Base-by-base conservation (phyloP, 2,888 invertebrate genomes). In the Pristionchus maxplancki region DNA sequence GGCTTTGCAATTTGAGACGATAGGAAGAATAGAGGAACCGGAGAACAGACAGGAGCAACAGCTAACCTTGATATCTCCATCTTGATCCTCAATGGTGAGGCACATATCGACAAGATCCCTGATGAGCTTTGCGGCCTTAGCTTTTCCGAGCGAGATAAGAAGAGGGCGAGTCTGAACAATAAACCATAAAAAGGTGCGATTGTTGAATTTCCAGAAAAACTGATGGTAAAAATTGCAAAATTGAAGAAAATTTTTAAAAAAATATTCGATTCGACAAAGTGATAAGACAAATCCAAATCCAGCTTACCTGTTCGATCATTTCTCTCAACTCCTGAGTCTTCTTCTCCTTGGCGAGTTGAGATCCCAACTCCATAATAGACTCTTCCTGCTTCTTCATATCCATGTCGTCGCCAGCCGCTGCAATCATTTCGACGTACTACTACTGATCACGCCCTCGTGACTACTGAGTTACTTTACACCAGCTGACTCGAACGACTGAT, bases 81-180 rank as follows among this genome's bases (percentile, higher is more conserved):
- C 98, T 85, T 97, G 97, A 90, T 98, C 98, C 50, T 99, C 98
- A 95, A 99, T 96, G 95, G 98, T 98, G 93, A 99, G 96, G 95
- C 99, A 99, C 96, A 98, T 97, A 95, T 99, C 99, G 20, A 99
- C 98, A 93, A 99, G 96, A 37, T 97, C 97, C 91, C 99, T 96
- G 15, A 99, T 99, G 93, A 99, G 96, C 95, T 99, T 99, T 0
- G 99, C 99, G 87, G 99, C 99, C 96, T 99, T 99, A 58, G 99
- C 99, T 96, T 99, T 99, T 95, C 98, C 98, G 94, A 99, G 97
- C 93, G 97, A 96, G 94, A 97, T 97, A 89, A 99, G 96, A 95
- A 99, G 99, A 28, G 99, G 98, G 93, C 99, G 96, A 85, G 98
- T 98, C 90, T 97, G 48, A 40, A 88, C 0, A 48, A 48, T 28